Percentiles rank a stretch among this genome's conserved stretches.
Conservation (phyloP, 2,113 vertebrate genomes). For the Vicugna pacos region DNA sequence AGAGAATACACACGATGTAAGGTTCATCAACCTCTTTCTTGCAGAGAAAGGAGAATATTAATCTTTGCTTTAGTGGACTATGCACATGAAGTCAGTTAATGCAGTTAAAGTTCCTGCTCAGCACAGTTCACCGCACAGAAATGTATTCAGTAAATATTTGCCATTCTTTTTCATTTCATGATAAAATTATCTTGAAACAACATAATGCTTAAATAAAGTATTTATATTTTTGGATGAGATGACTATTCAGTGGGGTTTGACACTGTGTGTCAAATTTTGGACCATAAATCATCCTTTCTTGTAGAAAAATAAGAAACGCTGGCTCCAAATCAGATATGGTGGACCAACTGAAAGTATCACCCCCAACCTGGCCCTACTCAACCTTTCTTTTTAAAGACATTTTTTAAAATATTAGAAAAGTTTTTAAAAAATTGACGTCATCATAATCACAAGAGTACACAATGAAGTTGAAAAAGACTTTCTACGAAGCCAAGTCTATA, state of each 20-base stretch:
- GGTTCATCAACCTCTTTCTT: not conserved
- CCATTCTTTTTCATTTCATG: not conserved
- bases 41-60: not conserved
- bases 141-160: not conserved
- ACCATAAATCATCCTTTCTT: conserved; percentile 43
- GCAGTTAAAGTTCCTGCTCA: not conserved
- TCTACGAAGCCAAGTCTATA: not conserved
- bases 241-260: conserved; percentile 10
- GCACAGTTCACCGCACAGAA: not conserved
- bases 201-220: conserved; percentile 31
- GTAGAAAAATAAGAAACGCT: conserved; percentile 9
- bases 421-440: not conserved
- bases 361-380: not conserved
- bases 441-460: not conserved
- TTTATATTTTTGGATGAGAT: conserved; percentile 4
- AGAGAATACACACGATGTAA: not conserved
- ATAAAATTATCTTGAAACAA: conserved; percentile 7
- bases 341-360: not conserved
- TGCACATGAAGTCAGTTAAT: not conserved
- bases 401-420: not conserved
- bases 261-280: conserved; percentile 6
- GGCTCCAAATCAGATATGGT: not conserved
- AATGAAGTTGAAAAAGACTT: not conserved
- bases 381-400: not conserved
- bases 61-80: not conserved